Evolutionary conservation across 2,797 vertebrate genomes (phyloP).

Genomic region (Diplodus puntazzo): DNA sequence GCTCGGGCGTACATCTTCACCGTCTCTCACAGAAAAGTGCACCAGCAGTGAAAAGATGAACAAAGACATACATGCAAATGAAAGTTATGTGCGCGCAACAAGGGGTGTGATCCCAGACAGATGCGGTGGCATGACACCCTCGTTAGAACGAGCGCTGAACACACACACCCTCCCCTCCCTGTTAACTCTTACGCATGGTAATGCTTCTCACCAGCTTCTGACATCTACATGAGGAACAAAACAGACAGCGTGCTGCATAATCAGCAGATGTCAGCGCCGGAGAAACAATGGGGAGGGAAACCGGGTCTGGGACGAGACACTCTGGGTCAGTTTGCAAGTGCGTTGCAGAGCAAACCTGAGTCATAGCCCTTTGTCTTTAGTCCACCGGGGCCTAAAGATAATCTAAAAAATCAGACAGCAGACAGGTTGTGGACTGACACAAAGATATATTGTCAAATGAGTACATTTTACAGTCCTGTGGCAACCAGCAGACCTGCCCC

Average conservation of each 20-base stretch:
- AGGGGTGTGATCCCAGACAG: slow-evolving; percentile 28
- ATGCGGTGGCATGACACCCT: slow-evolving; percentile 31
- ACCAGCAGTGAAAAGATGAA: neutral
- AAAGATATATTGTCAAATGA: slow-evolving; percentile 16
- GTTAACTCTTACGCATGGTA: slow-evolving; percentile 13
- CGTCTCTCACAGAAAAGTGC: neutral
- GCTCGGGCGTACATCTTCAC: neutral
- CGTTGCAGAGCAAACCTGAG: slow-evolving; percentile 64
- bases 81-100: slow-evolving; percentile 7
- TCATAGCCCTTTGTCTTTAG: slow-evolving; percentile 66
- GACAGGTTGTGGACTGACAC: slow-evolving; percentile 31
- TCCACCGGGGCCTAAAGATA: slow-evolving; percentile 27
- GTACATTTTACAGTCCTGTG: slow-evolving; percentile 12
- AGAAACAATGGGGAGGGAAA: neutral
- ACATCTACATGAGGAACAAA: slow-evolving; percentile 3
- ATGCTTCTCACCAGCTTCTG: slow-evolving; percentile 41
- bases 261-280: slow-evolving; percentile 45
- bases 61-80: neutral
- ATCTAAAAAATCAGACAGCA: neutral
- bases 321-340: slow-evolving; percentile 65
- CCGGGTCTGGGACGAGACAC: slow-evolving; percentile 33
- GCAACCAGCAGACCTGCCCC: slow-evolving; percentile 49
- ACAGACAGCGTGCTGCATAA: slow-evolving; percentile 38
- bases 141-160: slow-evolving; percentile 45
- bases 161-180: slow-evolving; percentile 13